Conservation (phyloP, 2,888 invertebrate species). For the Saturnia pavonia region DNA sequence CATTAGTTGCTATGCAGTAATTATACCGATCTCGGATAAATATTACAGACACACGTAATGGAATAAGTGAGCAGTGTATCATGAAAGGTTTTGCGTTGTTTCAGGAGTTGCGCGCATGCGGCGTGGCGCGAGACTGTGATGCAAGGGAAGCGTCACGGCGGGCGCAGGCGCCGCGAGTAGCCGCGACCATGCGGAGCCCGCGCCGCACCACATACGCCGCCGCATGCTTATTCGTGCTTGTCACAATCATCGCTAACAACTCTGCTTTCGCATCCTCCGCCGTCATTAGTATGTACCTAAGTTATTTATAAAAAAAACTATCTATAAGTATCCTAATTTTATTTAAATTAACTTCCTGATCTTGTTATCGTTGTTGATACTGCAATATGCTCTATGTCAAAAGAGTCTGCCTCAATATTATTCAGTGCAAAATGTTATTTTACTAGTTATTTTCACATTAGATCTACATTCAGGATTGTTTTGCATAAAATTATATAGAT, state of each 20-base stretch:
- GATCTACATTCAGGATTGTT: too few species aligned
- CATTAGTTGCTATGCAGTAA: too few species aligned
- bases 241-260: slow-evolving; percentile 44
- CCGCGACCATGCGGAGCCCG: slow-evolving; percentile 74
- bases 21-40: too few species aligned
- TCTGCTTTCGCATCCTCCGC: slow-evolving; percentile 51
- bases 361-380: too few species aligned
- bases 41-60: background rate
- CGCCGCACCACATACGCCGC: slow-evolving; percentile 59
- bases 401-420: too few species aligned
- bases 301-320: background rate
- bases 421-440: too few species aligned
- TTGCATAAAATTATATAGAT: too few species aligned
- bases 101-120: slow-evolving; percentile 68
- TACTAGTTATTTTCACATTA: too few species aligned
- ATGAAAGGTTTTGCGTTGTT: slow-evolving; percentile 29
- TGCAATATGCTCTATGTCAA: too few species aligned
- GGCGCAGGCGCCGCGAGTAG: slow-evolving; percentile 76
- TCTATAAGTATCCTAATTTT: background rate
- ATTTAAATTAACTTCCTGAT: too few species aligned
- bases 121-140: slow-evolving; percentile 75
- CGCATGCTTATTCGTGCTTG: slow-evolving; percentile 61
- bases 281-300: slow-evolving; percentile 59
- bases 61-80: background rate
- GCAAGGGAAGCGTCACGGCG: slow-evolving; percentile 70